Conservation (phyloP, 2,113 vertebrate species). For the Sprattus sprattus region DNA sequence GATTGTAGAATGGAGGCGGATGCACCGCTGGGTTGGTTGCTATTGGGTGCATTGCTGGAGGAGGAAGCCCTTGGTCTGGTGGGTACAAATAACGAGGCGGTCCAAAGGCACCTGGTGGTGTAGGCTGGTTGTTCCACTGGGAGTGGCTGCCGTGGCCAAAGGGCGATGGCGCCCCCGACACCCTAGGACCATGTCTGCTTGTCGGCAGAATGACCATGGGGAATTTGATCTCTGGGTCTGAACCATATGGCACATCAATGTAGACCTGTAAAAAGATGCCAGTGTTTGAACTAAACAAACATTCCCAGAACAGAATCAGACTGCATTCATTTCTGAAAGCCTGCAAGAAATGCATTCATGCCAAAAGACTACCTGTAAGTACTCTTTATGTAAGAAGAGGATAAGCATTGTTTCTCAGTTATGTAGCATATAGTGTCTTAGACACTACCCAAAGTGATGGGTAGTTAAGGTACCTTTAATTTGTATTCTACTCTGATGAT, state of each 20-base stretch:
- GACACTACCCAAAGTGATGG: neutral
- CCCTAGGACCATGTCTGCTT: neutral
- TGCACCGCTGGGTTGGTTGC: neutral
- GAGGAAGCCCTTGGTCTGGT: neutral
- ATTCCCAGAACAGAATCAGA: neutral
- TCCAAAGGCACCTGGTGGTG: conserved; percentile 20
- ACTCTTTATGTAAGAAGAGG: neutral
- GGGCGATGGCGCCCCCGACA: neutral
- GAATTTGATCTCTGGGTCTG: conserved; percentile 59
- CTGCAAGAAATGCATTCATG: neutral
- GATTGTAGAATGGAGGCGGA: neutral
- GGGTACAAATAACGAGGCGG: conserved; percentile 28
- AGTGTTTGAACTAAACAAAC: neutral
- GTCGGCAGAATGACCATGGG: conserved; percentile 61
- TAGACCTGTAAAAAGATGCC: conserved; percentile 56
- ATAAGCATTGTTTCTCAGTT: neutral
- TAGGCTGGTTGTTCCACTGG: conserved; percentile 22
- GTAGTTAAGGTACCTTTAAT: conserved; percentile 56
- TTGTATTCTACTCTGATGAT: conserved; percentile 65
- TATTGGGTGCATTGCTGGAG: neutral
- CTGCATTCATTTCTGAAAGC: neutral
- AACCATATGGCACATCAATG: conserved; percentile 69
- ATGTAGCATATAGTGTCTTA: neutral
- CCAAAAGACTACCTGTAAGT: neutral
- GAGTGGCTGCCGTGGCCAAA: neutral